Base-by-base conservation (phyloP, 2,797 vertebrate genomes). In the Coregonus ussuriensis region DNA sequence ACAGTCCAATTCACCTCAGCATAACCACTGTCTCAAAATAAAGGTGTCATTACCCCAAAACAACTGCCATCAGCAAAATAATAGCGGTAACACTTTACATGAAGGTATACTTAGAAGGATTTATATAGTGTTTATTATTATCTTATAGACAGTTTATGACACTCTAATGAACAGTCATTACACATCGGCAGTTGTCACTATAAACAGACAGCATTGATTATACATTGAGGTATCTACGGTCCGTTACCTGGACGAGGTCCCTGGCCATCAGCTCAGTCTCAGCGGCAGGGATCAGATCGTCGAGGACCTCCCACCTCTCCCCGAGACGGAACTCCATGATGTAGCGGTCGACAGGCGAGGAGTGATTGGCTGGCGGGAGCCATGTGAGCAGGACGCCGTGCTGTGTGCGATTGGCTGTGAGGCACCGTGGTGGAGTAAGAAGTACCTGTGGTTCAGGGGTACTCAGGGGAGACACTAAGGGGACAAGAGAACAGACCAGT, bases 391-490 rank as follows among this genome's bases (percentile, higher is more conserved):
- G 96, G 86, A 99, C 97, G 87, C 98, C 98, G 92, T 99, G 98
- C 93, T 98, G 98, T 86, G 98, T 99, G 94, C 98, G 96, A 88
- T 99, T 99, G 95, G 98, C 98, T 96, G 96, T 99, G 95, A 99
- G 98, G 97, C 98, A 99, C 96, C 98, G 96, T 88, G 98, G 98
- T 98, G 98, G 97, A 93, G 97, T 97, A 94, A 99, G 96, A 95
- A 99, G 97, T 97, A 99, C 96, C 96, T 98, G 96, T 92, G 98
- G 98, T 96, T 99, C 98, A 94, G 98, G 98, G 93, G 98, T 99
- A 94, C 96, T 97, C 94, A 98, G 91, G 84, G 97, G 98, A 93
- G 97, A 98, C 93, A 97, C 98, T 99, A 86, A 4, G 71, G 29
- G 52, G 14, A 29, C 14, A 14, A 21, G 33, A 25, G 63, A 47